These are phyloP conservation scores for Tachystola acroxantha DNA, from an alignment of 2,888 invertebrate species.

Conservation along the genomic window DNA sequence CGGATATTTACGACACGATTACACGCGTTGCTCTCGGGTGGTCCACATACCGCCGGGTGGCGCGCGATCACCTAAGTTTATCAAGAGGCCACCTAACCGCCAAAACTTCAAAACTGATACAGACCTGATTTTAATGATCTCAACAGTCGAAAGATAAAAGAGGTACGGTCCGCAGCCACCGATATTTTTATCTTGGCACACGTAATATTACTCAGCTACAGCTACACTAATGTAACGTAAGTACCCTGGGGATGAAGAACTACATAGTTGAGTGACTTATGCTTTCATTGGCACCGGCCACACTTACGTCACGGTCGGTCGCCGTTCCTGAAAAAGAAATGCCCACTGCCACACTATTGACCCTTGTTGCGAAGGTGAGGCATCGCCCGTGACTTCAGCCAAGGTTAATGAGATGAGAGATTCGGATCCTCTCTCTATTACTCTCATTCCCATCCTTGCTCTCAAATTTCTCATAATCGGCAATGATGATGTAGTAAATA, in stretches of 20 bases:
- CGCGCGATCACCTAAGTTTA: constrained; percentile 48
- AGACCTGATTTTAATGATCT: constrained; percentile 27
- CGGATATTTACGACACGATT: constrained; percentile 59
- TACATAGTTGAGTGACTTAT: constrained; percentile 26
- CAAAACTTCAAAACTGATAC: constrained; percentile 42
- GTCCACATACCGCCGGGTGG: constrained; percentile 28
- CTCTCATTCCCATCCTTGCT: too few species aligned
- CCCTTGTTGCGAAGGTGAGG: constrained; percentile 37
- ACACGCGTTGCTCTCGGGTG: constrained; percentile 51
- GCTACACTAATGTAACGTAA: constrained; percentile 25
- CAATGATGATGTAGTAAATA: too few species aligned
- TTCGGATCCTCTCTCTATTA: constrained; percentile 2
- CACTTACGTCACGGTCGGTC: constrained; percentile 55
- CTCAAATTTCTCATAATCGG: too few species aligned
- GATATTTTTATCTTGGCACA: constrained; percentile 45
- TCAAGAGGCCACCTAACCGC: constrained; percentile 39
- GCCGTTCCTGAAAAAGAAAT: constrained; percentile 51
- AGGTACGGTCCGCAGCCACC: constrained; percentile 22
- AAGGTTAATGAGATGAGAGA: constrained; percentile 22
- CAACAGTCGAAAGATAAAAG: constrained; percentile 19
- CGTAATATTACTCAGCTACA: constrained; percentile 8
- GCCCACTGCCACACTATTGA: constrained; percentile 42
- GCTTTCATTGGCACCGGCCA: constrained; percentile 37
- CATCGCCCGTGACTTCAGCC: constrained; percentile 20
- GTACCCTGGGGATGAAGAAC: constrained; percentile 27